Base-by-base conservation (phyloP, 64 coral and sea anemone species). In the Montipora foliosa region DNA sequence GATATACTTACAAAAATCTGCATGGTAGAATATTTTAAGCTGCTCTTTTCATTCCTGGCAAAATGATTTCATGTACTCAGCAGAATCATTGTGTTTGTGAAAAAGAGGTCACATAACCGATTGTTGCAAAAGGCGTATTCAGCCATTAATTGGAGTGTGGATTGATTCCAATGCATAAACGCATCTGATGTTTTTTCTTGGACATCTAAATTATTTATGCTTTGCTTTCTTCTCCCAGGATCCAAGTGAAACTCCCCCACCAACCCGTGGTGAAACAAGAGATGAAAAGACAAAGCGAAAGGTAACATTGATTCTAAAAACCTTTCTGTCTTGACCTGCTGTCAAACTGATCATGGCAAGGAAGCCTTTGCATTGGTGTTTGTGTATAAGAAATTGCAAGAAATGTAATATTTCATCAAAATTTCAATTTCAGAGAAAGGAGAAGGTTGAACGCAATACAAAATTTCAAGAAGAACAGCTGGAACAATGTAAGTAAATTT, bases 181-280 rank as follows among this genome's bases (percentile, higher is more conserved):
- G 16, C 8, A 5, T 8, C 2, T 2, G 12, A 14, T 68, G 15
- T 13, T n/a, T 17, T 4, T 68, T 68, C 4, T 20, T 20, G 64
- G 64, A 17, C 4, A 68, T 21, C 68, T 57, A 11, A 57, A 6
- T 11, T 8, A 57, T 11, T 57, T 6, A 57, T 2, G 6, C 11
- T 88, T 16, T n/a, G 73, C 4, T 45, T 74, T 44, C 3, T 74
- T 82, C 86, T 79, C 5, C 1, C 69, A 99, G 98, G 98, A 99
- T 89, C 98, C 98, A 21, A 95, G 92, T 44, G 89, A 94, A 20
- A 99, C 98, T 67, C 98, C 98, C 15, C 88, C 92, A 15, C 98
- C 98, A 49, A 99, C 98, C 0, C 67, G 94, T 16, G 98, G 90
- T 53, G 98, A 99, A 99, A 99, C 95, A 79, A 99, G 98, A 83